These are phyloP conservation scores for Zeuzera pyrina DNA, from an alignment of 2,888 invertebrate species.

Conservation along the genomic window DNA sequence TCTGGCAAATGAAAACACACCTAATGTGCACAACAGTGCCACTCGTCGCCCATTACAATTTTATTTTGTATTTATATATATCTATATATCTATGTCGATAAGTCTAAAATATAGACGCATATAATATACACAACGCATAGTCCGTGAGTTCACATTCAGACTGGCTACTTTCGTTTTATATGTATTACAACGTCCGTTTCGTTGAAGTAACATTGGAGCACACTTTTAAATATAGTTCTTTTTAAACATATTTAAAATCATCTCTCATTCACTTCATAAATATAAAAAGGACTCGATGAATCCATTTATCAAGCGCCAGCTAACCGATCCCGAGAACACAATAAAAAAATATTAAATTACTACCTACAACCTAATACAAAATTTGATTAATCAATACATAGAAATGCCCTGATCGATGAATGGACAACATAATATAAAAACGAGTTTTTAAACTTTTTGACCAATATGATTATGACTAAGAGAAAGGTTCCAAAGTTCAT, in stretches of 20 bases:
- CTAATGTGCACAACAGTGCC: too few relatives aligned
- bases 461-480: too few relatives aligned
- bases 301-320: background rate
- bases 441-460: too few relatives aligned
- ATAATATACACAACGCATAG: slow-evolving; percentile 46
- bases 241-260: background rate
- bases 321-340: background rate
- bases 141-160: slow-evolving; percentile 20
- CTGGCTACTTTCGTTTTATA: too few relatives aligned
- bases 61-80: slow-evolving; percentile 29
- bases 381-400: too few relatives aligned
- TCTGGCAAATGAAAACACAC: too few relatives aligned
- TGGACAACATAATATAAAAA: too few relatives aligned
- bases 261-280: slow-evolving; percentile 1
- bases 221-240: slow-evolving; percentile 19
- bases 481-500: too few relatives aligned
- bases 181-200: slow-evolving; percentile 41
- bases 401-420: too few relatives aligned
- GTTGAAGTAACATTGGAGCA: slow-evolving; percentile 27
- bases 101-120: slow-evolving; percentile 30
- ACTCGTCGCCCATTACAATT: slow-evolving; percentile 28
- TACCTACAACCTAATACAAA: too few relatives aligned
- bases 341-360: too few relatives aligned
- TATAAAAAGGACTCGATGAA: background rate
- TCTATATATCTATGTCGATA: slow-evolving; percentile 46